Conservation (phyloP, 2,888 invertebrate species). For the Dyspetes luteomarginatus region DNA sequence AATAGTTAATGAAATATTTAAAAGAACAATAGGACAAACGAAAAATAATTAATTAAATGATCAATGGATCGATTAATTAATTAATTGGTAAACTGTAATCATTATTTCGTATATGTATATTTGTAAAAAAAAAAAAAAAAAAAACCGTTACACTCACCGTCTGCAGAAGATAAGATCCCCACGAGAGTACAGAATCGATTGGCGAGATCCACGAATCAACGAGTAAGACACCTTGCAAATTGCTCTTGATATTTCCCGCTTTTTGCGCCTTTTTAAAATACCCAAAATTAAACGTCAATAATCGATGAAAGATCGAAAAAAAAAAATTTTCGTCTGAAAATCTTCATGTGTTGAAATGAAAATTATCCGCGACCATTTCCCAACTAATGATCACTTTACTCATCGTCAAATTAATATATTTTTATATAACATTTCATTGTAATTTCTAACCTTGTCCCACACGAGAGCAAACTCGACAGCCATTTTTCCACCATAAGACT, state of each 20-base stretch:
- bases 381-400: neutral
- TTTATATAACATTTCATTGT: neutral
- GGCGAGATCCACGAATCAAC: constrained; percentile 97
- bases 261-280: constrained; percentile 86
- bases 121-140: neutral
- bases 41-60: too few relatives aligned
- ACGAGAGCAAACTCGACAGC: constrained; percentile 90
- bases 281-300: neutral
- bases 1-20: constrained; percentile 24
- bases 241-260: constrained; percentile 86
- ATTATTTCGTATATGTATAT: neutral
- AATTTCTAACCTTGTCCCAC: constrained; percentile 84
- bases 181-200: constrained; percentile 92
- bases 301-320: too few relatives aligned
- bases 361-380: too few relatives aligned
- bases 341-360: too few relatives aligned
- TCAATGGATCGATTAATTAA: too few relatives aligned
- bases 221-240: constrained; percentile 91
- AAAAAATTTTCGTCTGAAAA: too few relatives aligned
- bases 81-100: too few relatives aligned
- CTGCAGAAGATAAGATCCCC: constrained; percentile 91
- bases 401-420: constrained; percentile 1
- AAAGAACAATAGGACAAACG: neutral
- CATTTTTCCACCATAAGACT: constrained; percentile 98
- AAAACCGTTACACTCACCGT: constrained; percentile 43